Evolutionary conservation across 1,140 invertebrate species (phyloP), one percentile per base, ranked within the genome.

Genomic region (Aphaenogaster rudis): DNA sequence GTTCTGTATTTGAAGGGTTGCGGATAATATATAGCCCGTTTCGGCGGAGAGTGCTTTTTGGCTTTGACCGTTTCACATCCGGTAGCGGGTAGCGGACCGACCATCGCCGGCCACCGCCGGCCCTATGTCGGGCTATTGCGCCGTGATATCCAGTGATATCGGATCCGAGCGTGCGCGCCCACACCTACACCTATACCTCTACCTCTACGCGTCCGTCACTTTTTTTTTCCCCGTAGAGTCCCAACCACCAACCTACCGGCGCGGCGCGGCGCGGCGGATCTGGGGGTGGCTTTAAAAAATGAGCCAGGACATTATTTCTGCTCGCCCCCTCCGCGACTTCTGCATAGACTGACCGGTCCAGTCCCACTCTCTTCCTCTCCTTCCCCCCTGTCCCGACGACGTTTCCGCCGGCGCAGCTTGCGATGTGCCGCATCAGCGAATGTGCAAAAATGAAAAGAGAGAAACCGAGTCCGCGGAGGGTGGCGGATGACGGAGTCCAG

Each of bases 1-100:
- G 86, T 82, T 91, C 93, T 94, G 94, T 94, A 91, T 94, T 94
- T 94, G 94, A 94, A 94, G 94, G 94, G 92, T 94, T 94, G 93
- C 89, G 85, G 92, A 92, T 94, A 93, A 94, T 92, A 93, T 94
- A 94, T 94, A 92, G 93, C 89, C 88, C 76, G 90, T 90, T 93
- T 93, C 89, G 92, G 90, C 89, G 86, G 91, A 93, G 91, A 90
- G 88, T 74, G 88, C 89, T 90, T 93, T 93, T 93, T 91, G 93
- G 93, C 92, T 94, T 94, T 94, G 93, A 94, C 92, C 94, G 93
- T 94, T 94, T 94, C 91, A 81, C 78, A 94, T 93, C 92, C 84
- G 64, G 81, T 74, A 45, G 61, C 66, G 85, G 52, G 61, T 54
- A 39, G 45, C 79, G 54, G 54, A 71, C 59, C 61, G 63, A 33